A percentile compares a stretch with the other conserved stretches of the same genome.
These are phyloP conservation scores for Lottia gigantea DNA, from an alignment of 2,888 invertebrate genomes.

Conservation along the genomic window DNA sequence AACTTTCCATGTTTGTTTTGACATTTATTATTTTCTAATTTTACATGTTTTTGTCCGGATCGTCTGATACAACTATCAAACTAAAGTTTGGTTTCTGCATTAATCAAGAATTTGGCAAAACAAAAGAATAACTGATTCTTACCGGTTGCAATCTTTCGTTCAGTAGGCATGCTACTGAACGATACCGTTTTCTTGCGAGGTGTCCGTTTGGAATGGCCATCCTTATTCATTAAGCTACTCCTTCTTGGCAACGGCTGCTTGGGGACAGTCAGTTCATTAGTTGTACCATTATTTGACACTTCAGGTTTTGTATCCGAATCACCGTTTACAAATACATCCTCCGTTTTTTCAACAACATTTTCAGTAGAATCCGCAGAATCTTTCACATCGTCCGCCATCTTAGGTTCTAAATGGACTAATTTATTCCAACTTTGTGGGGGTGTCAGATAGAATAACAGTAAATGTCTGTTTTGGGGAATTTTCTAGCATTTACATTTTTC, in stretches of 20 bases:
- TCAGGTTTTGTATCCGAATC: slow-evolving; percentile 42
- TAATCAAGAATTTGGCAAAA: neutral
- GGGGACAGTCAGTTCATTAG: slow-evolving; percentile 39
- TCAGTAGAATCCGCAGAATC: slow-evolving; percentile 38
- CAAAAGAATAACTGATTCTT: slow-evolving; percentile 40
- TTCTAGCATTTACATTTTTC: no score
- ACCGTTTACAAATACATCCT: slow-evolving; percentile 58
- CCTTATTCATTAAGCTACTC: slow-evolving; percentile 67
- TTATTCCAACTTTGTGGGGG: slow-evolving; percentile 19
- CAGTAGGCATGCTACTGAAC: slow-evolving; percentile 68
- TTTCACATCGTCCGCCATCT: slow-evolving; percentile 56
- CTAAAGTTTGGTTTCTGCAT: no score
- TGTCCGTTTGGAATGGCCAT: slow-evolving; percentile 54
- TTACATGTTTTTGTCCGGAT: no score
- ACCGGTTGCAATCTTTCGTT: slow-evolving; percentile 73
- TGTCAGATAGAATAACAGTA: no score
- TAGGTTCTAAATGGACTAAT: slow-evolving; percentile 32
- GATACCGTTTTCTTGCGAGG: slow-evolving; percentile 69
- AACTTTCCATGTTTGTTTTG: no score
- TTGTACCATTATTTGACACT: slow-evolving; percentile 25
- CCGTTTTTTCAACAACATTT: slow-evolving; percentile 39
- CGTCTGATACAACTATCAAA: no score
- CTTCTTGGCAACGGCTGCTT: slow-evolving; percentile 56
- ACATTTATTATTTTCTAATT: no score
- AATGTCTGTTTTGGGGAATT: no score